phyloP scores from a whole-genome alignment of 2,113 vertebrate species.

The Haliaeetus leucogaster region DNA sequence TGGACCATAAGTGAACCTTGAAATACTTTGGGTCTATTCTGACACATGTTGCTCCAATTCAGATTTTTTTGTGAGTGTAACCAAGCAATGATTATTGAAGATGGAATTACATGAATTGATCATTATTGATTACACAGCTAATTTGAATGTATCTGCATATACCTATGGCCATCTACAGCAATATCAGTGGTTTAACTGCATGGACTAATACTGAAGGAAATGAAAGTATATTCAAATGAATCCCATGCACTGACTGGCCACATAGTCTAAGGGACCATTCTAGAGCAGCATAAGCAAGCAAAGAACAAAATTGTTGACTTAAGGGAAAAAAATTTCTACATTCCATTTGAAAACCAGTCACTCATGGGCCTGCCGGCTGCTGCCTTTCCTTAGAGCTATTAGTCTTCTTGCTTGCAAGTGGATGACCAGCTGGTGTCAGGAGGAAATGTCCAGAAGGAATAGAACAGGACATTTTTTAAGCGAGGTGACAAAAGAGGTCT shows the following conservation, averaged over 20 bases:
- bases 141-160: background rate
- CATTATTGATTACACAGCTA: background rate
- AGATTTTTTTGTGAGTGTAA: background rate
- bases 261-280: background rate
- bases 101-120: background rate
- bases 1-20: background rate
- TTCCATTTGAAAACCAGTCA: background rate
- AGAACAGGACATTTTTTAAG: background rate
- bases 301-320: background rate
- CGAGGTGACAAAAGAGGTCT: background rate
- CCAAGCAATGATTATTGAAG: background rate
- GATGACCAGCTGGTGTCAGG: background rate
- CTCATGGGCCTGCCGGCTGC: background rate
- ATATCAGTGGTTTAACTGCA: background rate
- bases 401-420: background rate
- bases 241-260: background rate
- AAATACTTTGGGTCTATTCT: background rate
- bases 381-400: background rate
- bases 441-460: background rate
- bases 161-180: background rate
- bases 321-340: background rate
- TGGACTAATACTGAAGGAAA: background rate
- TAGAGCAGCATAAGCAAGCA: background rate
- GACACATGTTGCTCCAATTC: background rate
- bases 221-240: background rate